Base-by-base conservation (phyloP, 2,797 vertebrate genomes). In the Carapus acus region DNA sequence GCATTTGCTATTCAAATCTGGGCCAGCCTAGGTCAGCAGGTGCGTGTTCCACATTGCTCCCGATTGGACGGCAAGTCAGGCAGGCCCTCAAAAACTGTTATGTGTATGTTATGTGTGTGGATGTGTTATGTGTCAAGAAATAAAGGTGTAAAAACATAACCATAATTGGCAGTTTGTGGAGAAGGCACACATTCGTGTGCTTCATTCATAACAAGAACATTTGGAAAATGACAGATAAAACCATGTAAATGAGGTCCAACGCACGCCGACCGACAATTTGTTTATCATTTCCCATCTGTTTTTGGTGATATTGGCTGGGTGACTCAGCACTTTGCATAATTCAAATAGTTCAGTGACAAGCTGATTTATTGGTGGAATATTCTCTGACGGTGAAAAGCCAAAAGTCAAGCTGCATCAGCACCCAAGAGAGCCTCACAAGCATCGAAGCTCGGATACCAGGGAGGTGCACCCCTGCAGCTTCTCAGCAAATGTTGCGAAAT, bases 351-450 rank as follows among this genome's bases (percentile, higher is more conserved):
- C 50, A 49, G 41, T 67, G 71, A 56, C 65, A 70, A 13, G 37
- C 49, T 79, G 71, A 81, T 76, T 75, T 67, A 74, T 38, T 64
- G 49, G 55, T 42, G 73, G 29, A 67, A 61, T 67, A 58, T 59
- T 57, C 37, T 55, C 40, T 51, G 54, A 62, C 34, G 67, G 60
- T 43, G 24, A 73, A 65, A 64, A 58, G 24, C 58, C 47, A 62
- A 68, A 62, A 61, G 45, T 47, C 23, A 29, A 38, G 41, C 55
- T 58, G 52, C 24, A 48, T 71, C 58, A 54, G 49, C 46, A 42
- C 56, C 71, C 59, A 62, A 23, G 41, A 66, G 41, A 66, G 50
- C 39, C 3, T 58, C 33, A 38, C 51, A 27, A 27, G 54, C 18
- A 61, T 7, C 14, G 31, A 33, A 7, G 43, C 48, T 71, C 48